Base-by-base conservation (phyloP, 2,888 invertebrate species). In the Tillus elongatus region DNA sequence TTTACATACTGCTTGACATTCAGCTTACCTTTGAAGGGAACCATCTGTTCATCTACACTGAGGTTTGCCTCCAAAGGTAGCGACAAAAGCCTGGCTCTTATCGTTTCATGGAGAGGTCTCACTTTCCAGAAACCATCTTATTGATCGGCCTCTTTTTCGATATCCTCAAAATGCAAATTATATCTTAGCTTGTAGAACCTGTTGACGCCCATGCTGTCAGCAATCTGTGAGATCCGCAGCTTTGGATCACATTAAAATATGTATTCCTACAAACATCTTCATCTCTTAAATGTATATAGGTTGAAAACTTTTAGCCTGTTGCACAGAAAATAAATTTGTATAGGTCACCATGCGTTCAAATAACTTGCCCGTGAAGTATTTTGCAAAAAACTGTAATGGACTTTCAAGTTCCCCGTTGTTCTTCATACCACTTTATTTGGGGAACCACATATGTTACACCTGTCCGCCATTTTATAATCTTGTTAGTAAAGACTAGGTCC, bases 21-120 rank as follows among this genome's bases (percentile, higher is more conserved):
- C 10, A 37, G 13, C 11, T 26, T 9, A 8, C 40, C 33, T 13
- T 37, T 43, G 33, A 43, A 43, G 9, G 38, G 43, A 2, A 43
- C 33, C 13, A 43, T 36, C 45, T 54, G 53, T 39, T 59, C 56
- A 44, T 59, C 51, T 4, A 57, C 41, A 30, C 46, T 37, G 10
- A 41, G 13, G 28, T 36, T 31, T 2, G 19, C 26, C 29, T 41
- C 41, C 10, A 41, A 13, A 30, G 27, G 27, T 9, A 30, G 31
- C 33, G 37, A 13, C 8, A 34, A 10, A 37, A 45, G 47, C 19
- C 36, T 27, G 16, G 32, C 30, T 29, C 44, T 16, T n/a, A 49
- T 37, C 3, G 15, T 12, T 14, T 49, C 34, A 40, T 41, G 47
- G 6, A 49, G 30, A 12, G 45, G 39, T 15, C 46, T 31, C 12